These are phyloP conservation scores for Myotis brandtii DNA, from an alignment of 2,113 vertebrate genomes.

Conservation along the genomic window DNA sequence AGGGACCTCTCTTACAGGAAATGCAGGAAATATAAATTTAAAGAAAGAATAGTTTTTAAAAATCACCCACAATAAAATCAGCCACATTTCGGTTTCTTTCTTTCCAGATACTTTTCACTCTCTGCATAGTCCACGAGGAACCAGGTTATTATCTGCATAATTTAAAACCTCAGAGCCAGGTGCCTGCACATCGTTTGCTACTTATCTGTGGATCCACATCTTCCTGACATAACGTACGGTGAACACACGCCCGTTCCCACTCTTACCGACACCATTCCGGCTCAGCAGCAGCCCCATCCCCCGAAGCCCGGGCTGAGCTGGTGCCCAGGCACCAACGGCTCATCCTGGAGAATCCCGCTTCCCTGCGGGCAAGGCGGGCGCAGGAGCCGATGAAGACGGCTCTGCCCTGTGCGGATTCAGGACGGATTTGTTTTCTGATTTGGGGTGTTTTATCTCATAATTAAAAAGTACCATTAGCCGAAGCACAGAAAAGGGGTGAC, in stretches of 20 bases:
- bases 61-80: background rate
- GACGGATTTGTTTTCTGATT: rapidly evolving
- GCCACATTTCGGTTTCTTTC: background rate
- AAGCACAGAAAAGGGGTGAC: rapidly evolving
- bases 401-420: background rate
- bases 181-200: rapidly evolving
- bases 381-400: rapidly evolving
- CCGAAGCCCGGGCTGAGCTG: background rate
- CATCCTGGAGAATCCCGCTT: rapidly evolving
- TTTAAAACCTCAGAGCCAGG: background rate
- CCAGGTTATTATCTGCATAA: background rate
- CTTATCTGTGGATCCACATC: background rate
- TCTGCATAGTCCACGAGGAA: background rate
- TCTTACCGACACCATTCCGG: rapidly evolving
- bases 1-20: background rate
- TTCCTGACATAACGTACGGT: background rate
- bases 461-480: rapidly evolving
- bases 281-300: rapidly evolving
- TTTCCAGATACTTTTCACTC: background rate
- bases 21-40: background rate
- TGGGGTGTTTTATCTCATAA: background rate
- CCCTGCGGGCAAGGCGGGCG: rapidly evolving
- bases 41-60: background rate
- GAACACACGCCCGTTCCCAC: rapidly evolving
- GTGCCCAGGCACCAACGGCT: background rate